These are phyloP conservation scores for Kryptolebias marmoratus DNA, from an alignment of 2,113 vertebrate genomes.

Conservation along the genomic window DNA sequence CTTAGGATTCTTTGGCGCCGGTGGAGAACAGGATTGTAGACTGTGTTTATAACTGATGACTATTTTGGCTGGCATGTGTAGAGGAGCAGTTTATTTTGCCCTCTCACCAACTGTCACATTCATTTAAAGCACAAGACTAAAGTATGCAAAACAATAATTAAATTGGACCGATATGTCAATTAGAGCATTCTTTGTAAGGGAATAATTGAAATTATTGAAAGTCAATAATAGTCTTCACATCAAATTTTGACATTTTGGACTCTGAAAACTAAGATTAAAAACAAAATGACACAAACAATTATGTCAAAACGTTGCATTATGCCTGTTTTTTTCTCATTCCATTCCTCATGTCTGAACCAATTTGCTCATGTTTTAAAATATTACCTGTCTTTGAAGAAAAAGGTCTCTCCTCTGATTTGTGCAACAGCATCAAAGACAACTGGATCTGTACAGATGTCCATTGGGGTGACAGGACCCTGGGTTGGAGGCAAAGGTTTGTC, in stretches of 20 bases:
- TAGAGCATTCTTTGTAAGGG: conserved; percentile 3
- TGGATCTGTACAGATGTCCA: conserved; percentile 89
- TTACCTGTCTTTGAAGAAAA: conserved; percentile 99
- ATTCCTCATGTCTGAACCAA: not conserved
- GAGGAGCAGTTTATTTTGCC: conserved; percentile 20
- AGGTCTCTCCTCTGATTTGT: conserved; percentile 94
- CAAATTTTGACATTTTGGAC: too few relatives aligned
- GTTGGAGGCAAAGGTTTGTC: conserved; percentile 88
- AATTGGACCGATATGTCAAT: conserved; percentile 15
- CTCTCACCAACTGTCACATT: conserved; percentile 30
- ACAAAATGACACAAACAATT: not conserved
- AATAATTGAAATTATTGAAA: conserved; percentile 19
- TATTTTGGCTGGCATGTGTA: conserved; percentile 30
- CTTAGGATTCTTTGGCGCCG: conserved; percentile 27
- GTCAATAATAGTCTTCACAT: too few relatives aligned
- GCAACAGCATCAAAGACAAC: conserved; percentile 91
- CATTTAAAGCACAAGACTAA: conserved; percentile 15
- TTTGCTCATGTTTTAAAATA: not conserved
- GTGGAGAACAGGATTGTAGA: conserved; percentile 21
- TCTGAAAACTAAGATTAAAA: not conserved
- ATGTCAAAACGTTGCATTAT: not conserved
- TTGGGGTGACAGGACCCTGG: conserved; percentile 90
- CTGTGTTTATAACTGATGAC: conserved; percentile 48
- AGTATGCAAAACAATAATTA: conserved; percentile 24
- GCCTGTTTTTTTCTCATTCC: not conserved